Conservation (phyloP, 2,113 vertebrate genomes). For the Chinchilla lanigera region DNA sequence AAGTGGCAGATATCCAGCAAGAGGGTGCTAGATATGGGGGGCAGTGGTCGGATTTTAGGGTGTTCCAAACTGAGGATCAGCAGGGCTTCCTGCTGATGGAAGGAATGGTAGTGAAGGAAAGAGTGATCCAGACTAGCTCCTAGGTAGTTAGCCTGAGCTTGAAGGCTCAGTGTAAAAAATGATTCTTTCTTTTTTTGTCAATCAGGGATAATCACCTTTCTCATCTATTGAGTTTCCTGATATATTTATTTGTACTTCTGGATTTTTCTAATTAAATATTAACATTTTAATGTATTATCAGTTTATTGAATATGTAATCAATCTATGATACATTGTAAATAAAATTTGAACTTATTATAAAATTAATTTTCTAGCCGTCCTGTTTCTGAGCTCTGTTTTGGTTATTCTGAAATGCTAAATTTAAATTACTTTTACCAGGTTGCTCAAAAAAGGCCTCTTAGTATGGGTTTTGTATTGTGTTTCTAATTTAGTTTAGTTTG, state of each 20-base stretch:
- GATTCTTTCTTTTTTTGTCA: background rate
- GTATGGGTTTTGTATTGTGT: background rate
- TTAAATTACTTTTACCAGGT: constrained; percentile 30
- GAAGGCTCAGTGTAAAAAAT: background rate
- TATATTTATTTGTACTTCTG: background rate
- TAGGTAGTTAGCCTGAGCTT: background rate
- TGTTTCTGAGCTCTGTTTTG: constrained; percentile 3
- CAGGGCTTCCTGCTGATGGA: background rate
- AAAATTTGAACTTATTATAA: constrained; percentile 12
- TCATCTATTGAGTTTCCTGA: background rate
- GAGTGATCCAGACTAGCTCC: background rate
- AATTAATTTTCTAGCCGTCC: constrained; percentile 31
- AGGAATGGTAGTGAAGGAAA: background rate
- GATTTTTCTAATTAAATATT: constrained; percentile 12
- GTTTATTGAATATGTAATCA: background rate
- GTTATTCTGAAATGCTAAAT: constrained; percentile 9
- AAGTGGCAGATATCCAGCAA: background rate
- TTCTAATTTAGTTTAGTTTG: background rate
- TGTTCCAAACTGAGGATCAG: background rate
- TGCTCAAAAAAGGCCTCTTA: background rate
- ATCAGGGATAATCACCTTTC: background rate
- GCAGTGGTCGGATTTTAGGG: background rate
- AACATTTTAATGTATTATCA: background rate
- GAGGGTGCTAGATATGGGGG: background rate
- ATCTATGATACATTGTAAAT: background rate